Percentiles rank a stretch among this genome's conserved stretches.
These are phyloP conservation scores for Phaenicophaeus curvirostris DNA, from an alignment of 2,797 vertebrate species.

Conservation along the genomic window DNA sequence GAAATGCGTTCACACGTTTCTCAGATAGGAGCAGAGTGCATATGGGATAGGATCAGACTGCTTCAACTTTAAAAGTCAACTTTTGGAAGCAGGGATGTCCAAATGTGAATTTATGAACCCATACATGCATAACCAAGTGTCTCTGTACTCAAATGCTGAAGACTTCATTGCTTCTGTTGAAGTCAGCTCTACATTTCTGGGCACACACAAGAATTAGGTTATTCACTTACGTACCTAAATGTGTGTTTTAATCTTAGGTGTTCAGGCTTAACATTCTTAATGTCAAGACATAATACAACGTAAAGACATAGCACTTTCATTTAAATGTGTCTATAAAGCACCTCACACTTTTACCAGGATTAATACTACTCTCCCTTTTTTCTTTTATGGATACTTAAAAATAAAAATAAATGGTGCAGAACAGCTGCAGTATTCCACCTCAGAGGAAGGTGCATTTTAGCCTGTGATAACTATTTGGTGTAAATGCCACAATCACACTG, in stretches of 20 bases:
- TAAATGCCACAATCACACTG: background rate
- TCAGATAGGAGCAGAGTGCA: background rate
- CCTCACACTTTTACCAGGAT: background rate
- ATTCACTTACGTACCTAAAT: background rate
- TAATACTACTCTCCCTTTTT: background rate
- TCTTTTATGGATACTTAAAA: background rate
- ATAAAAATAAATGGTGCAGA: slow-evolving; percentile 34
- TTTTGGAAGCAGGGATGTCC: background rate
- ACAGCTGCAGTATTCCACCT: slow-evolving; percentile 48
- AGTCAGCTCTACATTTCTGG: background rate
- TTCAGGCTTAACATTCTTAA: slow-evolving; percentile 3
- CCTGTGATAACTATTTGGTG: background rate
- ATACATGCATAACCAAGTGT: rapidly evolving
- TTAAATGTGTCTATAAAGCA: background rate
- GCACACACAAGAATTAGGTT: background rate
- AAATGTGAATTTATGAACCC: background rate
- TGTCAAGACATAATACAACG: background rate
- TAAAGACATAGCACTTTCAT: background rate
- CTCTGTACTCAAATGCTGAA: background rate
- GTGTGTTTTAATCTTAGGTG: background rate
- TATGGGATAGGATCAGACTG: background rate
- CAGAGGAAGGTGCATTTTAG: slow-evolving; percentile 27
- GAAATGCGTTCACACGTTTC: background rate
- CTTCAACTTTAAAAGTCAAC: background rate
- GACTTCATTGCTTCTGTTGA: background rate